Evolutionary conservation across 1,140 invertebrate genomes (phyloP), one percentile per base, ranked within the genome.

Genomic region (Samia ricini): DNA sequence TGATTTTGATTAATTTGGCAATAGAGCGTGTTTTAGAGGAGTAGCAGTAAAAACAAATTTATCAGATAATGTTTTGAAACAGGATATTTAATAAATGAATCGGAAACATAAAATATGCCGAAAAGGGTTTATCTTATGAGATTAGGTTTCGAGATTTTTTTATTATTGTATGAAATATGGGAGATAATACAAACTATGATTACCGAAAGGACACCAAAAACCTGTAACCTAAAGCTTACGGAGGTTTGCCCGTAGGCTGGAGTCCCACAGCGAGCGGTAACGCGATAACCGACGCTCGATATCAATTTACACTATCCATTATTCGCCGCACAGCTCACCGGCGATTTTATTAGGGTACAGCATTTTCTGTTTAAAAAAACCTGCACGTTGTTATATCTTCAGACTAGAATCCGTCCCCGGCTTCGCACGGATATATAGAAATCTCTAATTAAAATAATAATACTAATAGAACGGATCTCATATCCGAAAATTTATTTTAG

Each of bases 291-390:
- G 33, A 29, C 33, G 54, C 54, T 48, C 60, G 50, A 58, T 75
- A 52, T 79, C 61, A 24, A 21, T 56, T 79, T 77, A 42, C 76
- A 51, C 63, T 75, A 69, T 75, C 66, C 74, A 77, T 79, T 75
- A 66, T 75, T 76, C 70, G 63, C 68, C 61, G 69, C 60, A 60
- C 64, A 56, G 55, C 64, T 55, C 50, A 56, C 18, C 61, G 21
- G 58, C 24, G 63, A 26, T 66, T 72, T 74, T 51, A 55, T 55
- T 55, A 50, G 56, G 52, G 52, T 21, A 5, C 52, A 21, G 33
- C 15, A 42, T 1, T 7, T n/a, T n/a, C n/a, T n/a, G n/a, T n/a
- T n/a, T n/a, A n/a, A n/a, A n/a, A n/a, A n/a, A n/a, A n/a, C n/a
- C n/a, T n/a, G n/a, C n/a, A n/a, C n/a, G n/a, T n/a, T n/a, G n/a